These are phyloP conservation scores for Cynaeus angustus DNA, from an alignment of 2,888 invertebrate genomes.

Conservation along the genomic window DNA sequence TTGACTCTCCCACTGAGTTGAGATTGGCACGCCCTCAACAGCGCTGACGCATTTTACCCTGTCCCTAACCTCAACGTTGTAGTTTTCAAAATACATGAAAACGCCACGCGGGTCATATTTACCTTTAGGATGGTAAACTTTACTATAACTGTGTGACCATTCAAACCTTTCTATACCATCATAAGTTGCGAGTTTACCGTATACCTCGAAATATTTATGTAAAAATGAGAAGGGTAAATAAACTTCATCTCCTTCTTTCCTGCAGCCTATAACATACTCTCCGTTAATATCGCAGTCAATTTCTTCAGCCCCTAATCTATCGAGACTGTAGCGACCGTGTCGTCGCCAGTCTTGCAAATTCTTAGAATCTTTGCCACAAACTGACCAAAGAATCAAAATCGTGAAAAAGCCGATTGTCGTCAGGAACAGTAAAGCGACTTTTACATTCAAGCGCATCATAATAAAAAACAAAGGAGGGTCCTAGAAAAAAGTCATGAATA, in stretches of 20 bases:
- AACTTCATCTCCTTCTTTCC: constrained; percentile 81
- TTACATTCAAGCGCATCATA: constrained; percentile 87
- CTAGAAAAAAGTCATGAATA: constrained; percentile 59
- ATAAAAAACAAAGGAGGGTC: constrained; percentile 73
- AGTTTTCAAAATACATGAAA: constrained; percentile 98
- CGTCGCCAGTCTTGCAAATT: constrained; percentile 59
- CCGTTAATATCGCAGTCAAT: constrained; percentile 93
- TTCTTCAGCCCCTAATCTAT: constrained; percentile 74
- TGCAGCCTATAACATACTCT: constrained; percentile 75
- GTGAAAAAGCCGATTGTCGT: constrained; percentile 79
- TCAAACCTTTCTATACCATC: constrained; percentile 89
- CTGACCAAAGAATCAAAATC: constrained; percentile 83
- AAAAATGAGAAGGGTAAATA: constrained; percentile 95
- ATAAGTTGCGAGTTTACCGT: constrained; percentile 85
- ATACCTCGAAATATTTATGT: constrained; percentile 95
- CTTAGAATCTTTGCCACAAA: constrained; percentile 76
- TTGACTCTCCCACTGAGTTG: constrained; percentile 96
- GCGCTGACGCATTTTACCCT: constrained; percentile 97
- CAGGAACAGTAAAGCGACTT: constrained; percentile 80
- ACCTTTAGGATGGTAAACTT: constrained; percentile 90
- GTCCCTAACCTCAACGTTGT: constrained; percentile 97
- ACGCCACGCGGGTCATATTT: constrained; percentile 92
- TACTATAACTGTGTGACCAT: constrained; percentile 96
- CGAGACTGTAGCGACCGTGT: constrained; percentile 54
- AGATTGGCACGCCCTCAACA: constrained; percentile 93